Evolutionary conservation across 2,797 vertebrate species (phyloP).

Genomic region (Clarias pachynema): DNA sequence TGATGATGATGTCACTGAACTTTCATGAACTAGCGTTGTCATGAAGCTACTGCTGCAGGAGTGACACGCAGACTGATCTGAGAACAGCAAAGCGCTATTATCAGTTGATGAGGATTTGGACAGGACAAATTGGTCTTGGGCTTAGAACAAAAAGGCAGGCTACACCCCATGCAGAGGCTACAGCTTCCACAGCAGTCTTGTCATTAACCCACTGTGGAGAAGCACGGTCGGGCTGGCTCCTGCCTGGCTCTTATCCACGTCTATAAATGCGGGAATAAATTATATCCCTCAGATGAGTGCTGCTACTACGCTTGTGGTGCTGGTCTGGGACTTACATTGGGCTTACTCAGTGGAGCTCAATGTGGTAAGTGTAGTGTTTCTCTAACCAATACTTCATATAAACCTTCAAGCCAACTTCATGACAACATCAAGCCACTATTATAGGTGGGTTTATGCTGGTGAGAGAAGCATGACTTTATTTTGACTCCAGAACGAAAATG

Average conservation of each 20-base stretch:
- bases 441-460: slow-evolving; percentile 32
- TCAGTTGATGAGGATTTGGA: slow-evolving; percentile 32
- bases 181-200: slow-evolving; percentile 39
- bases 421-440: slow-evolving; percentile 35
- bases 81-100: slow-evolving; percentile 20
- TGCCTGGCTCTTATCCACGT: slow-evolving; percentile 67
- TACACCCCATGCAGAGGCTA: slow-evolving; percentile 55
- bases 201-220: slow-evolving; percentile 52
- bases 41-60: slow-evolving; percentile 44
- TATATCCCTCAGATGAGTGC: slow-evolving; percentile 66
- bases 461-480: slow-evolving; percentile 17
- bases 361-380: slow-evolving; percentile 34
- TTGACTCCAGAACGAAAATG: not conserved
- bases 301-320: slow-evolving; percentile 63
- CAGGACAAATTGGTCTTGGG: slow-evolving; percentile 45
- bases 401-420: slow-evolving; percentile 25
- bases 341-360: slow-evolving; percentile 27
- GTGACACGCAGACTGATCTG: slow-evolving; percentile 37
- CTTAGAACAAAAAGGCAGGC: slow-evolving; percentile 58
- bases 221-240: slow-evolving; percentile 54
- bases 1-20: not conserved
- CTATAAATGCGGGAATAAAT: slow-evolving; percentile 72
- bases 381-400: slow-evolving; percentile 38
- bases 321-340: slow-evolving; percentile 62
- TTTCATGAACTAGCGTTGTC: slow-evolving; percentile 38